These are phyloP conservation scores for Rhynchotus rufescens DNA, from an alignment of 2,797 vertebrate species.

Conservation along the genomic window DNA sequence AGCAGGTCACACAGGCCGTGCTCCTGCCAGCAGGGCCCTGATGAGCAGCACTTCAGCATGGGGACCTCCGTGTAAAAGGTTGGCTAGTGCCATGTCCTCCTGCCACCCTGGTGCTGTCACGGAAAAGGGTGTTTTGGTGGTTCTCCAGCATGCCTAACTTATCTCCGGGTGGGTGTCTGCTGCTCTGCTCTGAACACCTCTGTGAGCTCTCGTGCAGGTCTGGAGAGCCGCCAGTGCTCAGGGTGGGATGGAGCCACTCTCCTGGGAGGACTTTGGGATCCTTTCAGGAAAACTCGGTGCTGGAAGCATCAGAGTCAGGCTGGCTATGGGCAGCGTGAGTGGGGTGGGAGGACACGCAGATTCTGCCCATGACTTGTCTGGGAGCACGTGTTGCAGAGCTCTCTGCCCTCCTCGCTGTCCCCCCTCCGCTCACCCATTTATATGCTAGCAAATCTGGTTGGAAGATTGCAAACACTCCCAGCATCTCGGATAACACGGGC, in stretches of 20 bases:
- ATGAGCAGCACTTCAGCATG: not conserved
- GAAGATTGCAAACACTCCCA: not conserved
- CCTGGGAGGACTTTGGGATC: accelerated
- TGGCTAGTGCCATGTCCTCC: not conserved
- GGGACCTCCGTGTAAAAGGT: not conserved
- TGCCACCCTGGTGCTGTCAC: accelerated
- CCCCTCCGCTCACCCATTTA: not conserved
- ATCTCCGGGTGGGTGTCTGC: no score
- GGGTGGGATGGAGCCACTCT: not conserved
- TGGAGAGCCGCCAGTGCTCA: no score
- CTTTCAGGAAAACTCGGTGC: accelerated
- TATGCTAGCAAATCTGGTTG: not conserved
- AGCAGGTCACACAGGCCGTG: not conserved
- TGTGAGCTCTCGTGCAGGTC: not conserved
- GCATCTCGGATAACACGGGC: not conserved
- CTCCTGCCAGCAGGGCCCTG: accelerated
- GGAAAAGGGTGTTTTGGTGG: no score
- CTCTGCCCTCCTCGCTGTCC: not conserved
- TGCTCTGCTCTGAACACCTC: not conserved
- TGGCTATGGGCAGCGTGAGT: not conserved
- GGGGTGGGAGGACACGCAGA: accelerated
- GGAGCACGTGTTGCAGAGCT: not conserved
- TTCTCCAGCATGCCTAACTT: not conserved
- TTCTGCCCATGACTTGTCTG: accelerated
- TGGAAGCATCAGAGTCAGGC: not conserved